Percentiles rank a stretch among this genome's conserved stretches.
phyloP scores from a whole-genome alignment of 92 coral and sea anemone species.

The Phenganax marumi region DNA sequence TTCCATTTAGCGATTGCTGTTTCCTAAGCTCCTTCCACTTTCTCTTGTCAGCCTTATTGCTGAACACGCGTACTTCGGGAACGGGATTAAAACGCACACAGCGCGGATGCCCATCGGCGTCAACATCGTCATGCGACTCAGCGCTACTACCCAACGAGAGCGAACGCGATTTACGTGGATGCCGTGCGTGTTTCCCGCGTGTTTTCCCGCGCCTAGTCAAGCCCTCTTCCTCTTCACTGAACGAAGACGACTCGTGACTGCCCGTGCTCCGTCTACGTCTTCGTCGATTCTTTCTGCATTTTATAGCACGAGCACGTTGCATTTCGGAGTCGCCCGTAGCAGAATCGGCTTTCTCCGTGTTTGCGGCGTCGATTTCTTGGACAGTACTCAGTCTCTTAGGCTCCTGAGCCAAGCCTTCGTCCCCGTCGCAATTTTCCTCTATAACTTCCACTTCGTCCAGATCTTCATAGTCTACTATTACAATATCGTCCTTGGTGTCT shows the following conservation, averaged over 20 bases:
- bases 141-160: conserved; percentile 43
- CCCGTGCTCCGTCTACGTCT: conserved; percentile 48
- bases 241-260: conserved; percentile 53
- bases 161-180: conserved; percentile 31
- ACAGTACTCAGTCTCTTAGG: conserved; percentile 29
- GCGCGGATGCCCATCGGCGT: conserved; percentile 11
- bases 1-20: conserved; percentile 32
- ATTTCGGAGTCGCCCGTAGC: conserved; percentile 41
- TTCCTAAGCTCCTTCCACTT: conserved; percentile 73
- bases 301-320: conserved; percentile 43
- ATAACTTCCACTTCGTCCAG: conserved; percentile 45
- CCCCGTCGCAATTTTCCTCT: conserved; percentile 28
- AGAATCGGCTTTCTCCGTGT: background rate
- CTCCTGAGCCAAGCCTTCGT: conserved; percentile 14
- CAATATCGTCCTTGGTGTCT: conserved; percentile 14
- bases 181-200: conserved; percentile 38
- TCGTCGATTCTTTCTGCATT: conserved; percentile 53
- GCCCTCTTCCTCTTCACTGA: conserved; percentile 39
- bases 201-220: conserved; percentile 8
- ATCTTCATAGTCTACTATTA: conserved; percentile 31
- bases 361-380: conserved; percentile 25
- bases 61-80: conserved; percentile 86
- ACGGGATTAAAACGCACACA: conserved; percentile 95
- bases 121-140: conserved; percentile 37
- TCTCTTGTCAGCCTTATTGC: conserved; percentile 89